Percentiles rank a stretch among this genome's conserved stretches.
phyloP scores from a whole-genome alignment of 2,113 vertebrate genomes.

The Callopanchax toddi region DNA sequence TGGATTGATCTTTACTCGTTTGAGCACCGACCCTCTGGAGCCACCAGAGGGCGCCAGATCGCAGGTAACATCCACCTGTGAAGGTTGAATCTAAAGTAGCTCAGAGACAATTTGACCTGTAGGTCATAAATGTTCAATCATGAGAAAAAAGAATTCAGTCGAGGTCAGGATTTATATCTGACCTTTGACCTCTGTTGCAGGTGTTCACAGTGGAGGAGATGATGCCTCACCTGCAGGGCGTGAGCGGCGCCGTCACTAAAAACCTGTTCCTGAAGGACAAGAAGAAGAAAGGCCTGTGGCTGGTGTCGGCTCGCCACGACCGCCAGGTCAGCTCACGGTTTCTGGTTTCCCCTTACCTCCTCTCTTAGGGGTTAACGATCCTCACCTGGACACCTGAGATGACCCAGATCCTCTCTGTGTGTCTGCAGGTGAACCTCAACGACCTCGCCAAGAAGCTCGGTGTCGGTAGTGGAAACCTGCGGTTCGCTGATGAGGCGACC shows the following conservation, averaged over 20 bases:
- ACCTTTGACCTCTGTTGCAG: constrained; percentile 61
- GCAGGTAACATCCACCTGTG: too few species aligned
- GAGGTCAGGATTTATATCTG: background rate
- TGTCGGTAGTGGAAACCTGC: constrained; percentile 87
- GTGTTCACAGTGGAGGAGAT: constrained; percentile 96
- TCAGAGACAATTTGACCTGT: too few species aligned
- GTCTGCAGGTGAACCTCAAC: constrained; percentile 80
- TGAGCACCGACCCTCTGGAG: background rate
- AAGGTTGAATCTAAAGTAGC: too few species aligned
- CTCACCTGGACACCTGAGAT: background rate
- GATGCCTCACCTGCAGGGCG: constrained; percentile 89
- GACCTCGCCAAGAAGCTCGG: constrained; percentile 91
- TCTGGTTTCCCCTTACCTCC: background rate
- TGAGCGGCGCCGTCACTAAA: constrained; percentile 88
- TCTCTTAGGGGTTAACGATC: background rate
- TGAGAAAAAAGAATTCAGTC: too few species aligned
- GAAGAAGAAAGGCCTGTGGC: constrained; percentile 91
- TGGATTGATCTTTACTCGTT: background rate
- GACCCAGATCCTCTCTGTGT: background rate
- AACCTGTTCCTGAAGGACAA: constrained; percentile 97
- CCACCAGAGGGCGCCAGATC: constrained; percentile 24
- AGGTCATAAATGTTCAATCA: background rate
- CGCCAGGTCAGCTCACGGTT: constrained; percentile 76
- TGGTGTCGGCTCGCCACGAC: constrained; percentile 87
- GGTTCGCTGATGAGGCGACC: constrained; percentile 87